A percentile compares a stretch with the other conserved stretches of the same genome.
phyloP scores from a whole-genome alignment of 2,888 invertebrate genomes.

The Ferdinandea cuprea region DNA sequence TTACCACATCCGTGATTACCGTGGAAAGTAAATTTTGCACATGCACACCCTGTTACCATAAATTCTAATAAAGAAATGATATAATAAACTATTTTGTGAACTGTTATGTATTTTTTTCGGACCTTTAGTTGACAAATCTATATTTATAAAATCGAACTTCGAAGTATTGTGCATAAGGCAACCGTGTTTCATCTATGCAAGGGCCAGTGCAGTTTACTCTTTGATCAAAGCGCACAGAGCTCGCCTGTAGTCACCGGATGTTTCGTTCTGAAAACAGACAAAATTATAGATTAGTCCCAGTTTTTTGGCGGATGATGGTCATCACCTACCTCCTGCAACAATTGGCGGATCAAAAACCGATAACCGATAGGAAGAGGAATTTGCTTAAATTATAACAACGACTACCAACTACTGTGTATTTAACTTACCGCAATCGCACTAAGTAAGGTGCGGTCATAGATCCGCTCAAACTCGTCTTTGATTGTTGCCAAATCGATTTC shows the following conservation, averaged over 20 bases:
- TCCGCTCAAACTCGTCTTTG: slow-evolving; percentile 87
- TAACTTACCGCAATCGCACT: slow-evolving; percentile 85
- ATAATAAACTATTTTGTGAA: slow-evolving; percentile 35
- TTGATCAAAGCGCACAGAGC: slow-evolving; percentile 83
- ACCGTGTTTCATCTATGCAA: not conserved
- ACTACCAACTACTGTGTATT: slow-evolving; percentile 19
- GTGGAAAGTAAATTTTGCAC: slow-evolving; percentile 68
- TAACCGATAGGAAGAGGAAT: slow-evolving; percentile 44
- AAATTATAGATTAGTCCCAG: slow-evolving; percentile 5
- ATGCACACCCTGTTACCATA: slow-evolving; percentile 16
- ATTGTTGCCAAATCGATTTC: slow-evolving; percentile 88
- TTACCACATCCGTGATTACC: slow-evolving; percentile 80
- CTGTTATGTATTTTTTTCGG: slow-evolving; percentile 40
- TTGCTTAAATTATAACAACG: slow-evolving; percentile 30
- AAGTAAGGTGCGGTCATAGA: slow-evolving; percentile 87
- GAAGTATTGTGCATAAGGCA: slow-evolving; percentile 17
- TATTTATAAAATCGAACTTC: too few species aligned
- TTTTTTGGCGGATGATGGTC: not conserved
- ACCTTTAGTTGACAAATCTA: slow-evolving; percentile 9
- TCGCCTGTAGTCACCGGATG: slow-evolving; percentile 84
- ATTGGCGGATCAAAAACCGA: slow-evolving; percentile 30
- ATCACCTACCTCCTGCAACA: slow-evolving; percentile 64
- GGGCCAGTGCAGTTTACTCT: slow-evolving; percentile 20
- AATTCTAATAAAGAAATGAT: slow-evolving; percentile 54
- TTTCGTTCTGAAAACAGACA: slow-evolving; percentile 82